Evolutionary conservation across 2,113 vertebrate genomes (phyloP), one percentile per base, ranked within the genome.

Genomic region (Panthera leo): DNA sequence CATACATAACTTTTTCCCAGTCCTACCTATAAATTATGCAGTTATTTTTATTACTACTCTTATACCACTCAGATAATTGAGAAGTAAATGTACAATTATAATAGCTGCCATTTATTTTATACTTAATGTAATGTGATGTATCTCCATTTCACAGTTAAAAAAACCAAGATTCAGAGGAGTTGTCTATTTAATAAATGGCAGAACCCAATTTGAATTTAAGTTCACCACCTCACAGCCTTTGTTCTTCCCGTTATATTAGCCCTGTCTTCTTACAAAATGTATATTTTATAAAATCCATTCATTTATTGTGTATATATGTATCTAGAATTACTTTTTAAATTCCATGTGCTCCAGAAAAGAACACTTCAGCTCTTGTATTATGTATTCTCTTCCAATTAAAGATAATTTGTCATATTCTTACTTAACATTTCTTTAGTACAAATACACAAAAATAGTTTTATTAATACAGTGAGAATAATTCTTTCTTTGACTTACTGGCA

Each of bases 371-470:
- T 93, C 21, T 73, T 53, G 5, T 19, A 53, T 55, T 86, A 0
- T 83, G 29, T 93, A 29, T 89, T 94, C 36, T 76, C 34, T 87
- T 34, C 27, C 19, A 78, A 1, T 73, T 89, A 34, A 75, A 34
- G 23, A 75, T 12, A 80, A 36, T 53, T 71, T 75, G 3, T 94
- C 48, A 79, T 15, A 19, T 31, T 70, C 8, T 85, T 97, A 65
- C 51, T n/a, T 91, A 79, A 31, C 75, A 80, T 79, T 82, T 89
- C 27, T 70, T 71, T 94, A 68, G 21, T 92, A 86, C 25, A 97
- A 68, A 68, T 71, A 5, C 15, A 31, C 19, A 76, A n/a, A 91
- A 63, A 95, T 87, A 48, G 39, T 94, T 45, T 67, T 90, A 61
- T 79, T 95, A 82, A 80, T 39, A 58, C 14, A 92, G 19, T 82